Conservation (phyloP, 2,797 vertebrate genomes). For the Telmatherina bonti region DNA sequence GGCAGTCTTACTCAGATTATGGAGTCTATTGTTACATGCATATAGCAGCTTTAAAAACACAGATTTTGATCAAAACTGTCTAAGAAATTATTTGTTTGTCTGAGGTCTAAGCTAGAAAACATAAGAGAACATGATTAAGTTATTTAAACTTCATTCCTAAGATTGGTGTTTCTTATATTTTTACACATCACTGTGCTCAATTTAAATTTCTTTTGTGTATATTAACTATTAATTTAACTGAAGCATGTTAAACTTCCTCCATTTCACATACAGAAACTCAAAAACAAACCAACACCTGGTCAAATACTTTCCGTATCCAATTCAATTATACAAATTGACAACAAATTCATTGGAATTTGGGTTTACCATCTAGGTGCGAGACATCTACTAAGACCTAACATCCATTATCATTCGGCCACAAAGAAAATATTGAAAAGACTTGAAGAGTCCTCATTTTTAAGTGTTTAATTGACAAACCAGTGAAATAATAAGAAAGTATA, state of each 20-base stretch:
- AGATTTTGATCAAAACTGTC: not conserved
- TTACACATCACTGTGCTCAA: not conserved
- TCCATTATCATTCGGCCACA: not conserved
- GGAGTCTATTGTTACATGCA: not conserved
- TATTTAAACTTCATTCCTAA: not conserved
- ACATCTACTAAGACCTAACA: too few relatives aligned
- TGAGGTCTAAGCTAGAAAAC: not conserved
- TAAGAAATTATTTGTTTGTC: not conserved
- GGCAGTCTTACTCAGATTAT: not conserved
- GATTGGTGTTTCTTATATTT: not conserved
- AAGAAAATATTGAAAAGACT: slow-evolving; percentile 4
- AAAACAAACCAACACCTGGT: not conserved
- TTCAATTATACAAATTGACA: slow-evolving; percentile 6
- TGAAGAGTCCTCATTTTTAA: not conserved
- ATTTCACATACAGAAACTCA: slow-evolving; percentile 1
- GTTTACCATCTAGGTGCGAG: not conserved
- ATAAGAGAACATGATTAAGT: not conserved
- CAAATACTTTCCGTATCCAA: not conserved
- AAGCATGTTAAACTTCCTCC: not conserved
- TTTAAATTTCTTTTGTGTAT: not conserved
- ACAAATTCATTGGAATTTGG: not conserved
- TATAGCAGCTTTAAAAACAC: not conserved
- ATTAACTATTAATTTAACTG: slow-evolving; percentile 21
- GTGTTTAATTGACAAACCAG: not conserved
- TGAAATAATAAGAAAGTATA: too few relatives aligned